Evolutionary conservation across 2,113 vertebrate genomes (phyloP).

Genomic region (Ochotona curzoniae): DNA sequence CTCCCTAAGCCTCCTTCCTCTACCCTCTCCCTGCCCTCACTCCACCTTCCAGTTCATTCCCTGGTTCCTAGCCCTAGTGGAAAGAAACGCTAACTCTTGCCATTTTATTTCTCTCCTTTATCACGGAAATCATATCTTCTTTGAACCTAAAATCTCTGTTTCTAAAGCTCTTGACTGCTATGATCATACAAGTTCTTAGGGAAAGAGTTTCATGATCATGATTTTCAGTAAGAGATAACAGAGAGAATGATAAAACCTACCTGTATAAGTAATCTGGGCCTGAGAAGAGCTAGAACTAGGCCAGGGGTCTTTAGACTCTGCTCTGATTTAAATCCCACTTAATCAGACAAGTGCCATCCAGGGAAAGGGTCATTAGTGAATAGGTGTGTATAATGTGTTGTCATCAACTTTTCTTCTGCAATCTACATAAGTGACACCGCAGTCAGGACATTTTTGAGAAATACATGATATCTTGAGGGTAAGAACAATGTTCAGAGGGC

Average conservation of each 20-base stretch:
- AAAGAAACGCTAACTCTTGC: not conserved
- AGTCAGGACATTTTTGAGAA: not conserved
- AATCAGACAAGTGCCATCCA: not conserved
- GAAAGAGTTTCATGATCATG: not conserved
- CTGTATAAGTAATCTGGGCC: not conserved
- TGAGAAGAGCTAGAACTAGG: not conserved
- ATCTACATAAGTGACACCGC: not conserved
- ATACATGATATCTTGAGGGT: not conserved
- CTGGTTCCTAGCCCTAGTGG: not conserved
- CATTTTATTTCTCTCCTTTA: slow-evolving; percentile 1
- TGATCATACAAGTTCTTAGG: fast-evolving
- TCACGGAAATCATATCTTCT: slow-evolving; percentile 36
- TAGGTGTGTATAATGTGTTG: not conserved
- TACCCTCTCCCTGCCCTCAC: slow-evolving; percentile 44
- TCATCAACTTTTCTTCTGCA: not conserved
- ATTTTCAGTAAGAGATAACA: not conserved
- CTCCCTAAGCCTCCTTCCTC: slow-evolving; percentile 65
- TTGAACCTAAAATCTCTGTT: not conserved
- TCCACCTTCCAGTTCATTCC: not conserved
- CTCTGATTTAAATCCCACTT: not conserved
- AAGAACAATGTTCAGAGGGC: not conserved
- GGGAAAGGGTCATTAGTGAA: not conserved
- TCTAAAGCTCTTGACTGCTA: not conserved
- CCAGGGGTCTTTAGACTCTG: not conserved
- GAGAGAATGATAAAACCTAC: not conserved